These are phyloP conservation scores for Bostrychus sinensis DNA, from an alignment of 2,113 vertebrate genomes.

Conservation along the genomic window DNA sequence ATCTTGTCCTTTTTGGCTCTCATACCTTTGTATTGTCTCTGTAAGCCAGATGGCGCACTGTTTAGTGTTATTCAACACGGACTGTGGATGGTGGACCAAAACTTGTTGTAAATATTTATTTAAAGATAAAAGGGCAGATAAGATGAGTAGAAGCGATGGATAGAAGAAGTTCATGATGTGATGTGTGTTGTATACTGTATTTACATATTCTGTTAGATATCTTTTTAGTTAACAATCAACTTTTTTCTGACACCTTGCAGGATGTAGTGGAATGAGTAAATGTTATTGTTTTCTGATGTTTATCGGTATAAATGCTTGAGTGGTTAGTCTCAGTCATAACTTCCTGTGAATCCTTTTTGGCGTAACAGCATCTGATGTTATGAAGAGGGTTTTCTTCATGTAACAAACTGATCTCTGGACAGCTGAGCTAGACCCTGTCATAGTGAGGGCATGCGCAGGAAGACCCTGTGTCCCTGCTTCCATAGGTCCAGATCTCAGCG, in stretches of 20 bases:
- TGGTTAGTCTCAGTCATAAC: constrained; percentile 58
- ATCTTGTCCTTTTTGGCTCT: background rate
- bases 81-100: constrained; percentile 37
- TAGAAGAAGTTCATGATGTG: too few species aligned
- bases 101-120: constrained; percentile 62
- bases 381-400: too few species aligned
- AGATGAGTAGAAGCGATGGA: too few species aligned
- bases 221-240: too few species aligned
- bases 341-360: constrained; percentile 40
- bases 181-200: too few species aligned
- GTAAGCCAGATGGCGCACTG: constrained; percentile 55
- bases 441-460: background rate
- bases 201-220: too few species aligned
- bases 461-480: background rate
- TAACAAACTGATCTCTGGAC: constrained; percentile 20
- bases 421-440: constrained; percentile 1
- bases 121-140: constrained; percentile 53
- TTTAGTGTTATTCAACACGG: constrained; percentile 28
- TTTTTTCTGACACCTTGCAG: constrained; percentile 40
- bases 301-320: constrained; percentile 53
- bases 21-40: constrained; percentile 36
- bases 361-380: too few species aligned
- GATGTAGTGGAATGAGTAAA: constrained; percentile 38
- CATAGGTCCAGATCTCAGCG: constrained; percentile 16
- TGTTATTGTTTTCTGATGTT: constrained; percentile 61